These are phyloP conservation scores for Nymphalis urticae DNA, from an alignment of 2,888 invertebrate genomes.

Conservation along the genomic window DNA sequence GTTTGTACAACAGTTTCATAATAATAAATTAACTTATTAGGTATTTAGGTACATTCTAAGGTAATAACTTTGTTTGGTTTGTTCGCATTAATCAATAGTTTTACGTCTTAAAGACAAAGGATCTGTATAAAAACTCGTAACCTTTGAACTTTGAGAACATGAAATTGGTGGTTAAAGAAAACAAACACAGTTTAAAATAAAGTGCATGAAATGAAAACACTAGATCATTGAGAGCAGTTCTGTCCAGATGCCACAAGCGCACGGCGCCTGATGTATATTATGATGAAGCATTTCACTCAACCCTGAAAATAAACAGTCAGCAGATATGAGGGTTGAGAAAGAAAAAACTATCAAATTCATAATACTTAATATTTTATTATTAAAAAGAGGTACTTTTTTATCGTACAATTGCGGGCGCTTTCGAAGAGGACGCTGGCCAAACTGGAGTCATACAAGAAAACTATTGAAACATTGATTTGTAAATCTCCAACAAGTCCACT, in stretches of 20 bases:
- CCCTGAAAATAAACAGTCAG: slow-evolving; percentile 12
- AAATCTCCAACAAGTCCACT: too few relatives aligned
- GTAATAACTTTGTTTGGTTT: not conserved
- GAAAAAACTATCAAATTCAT: not conserved
- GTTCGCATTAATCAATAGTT: not conserved
- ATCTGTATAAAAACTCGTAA: too few relatives aligned
- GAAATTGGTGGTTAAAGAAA: slow-evolving; percentile 36
- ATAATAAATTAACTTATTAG: too few relatives aligned
- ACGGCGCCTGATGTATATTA: slow-evolving; percentile 50
- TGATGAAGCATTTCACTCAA: slow-evolving; percentile 62
- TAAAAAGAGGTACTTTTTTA: too few relatives aligned
- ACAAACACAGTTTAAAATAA: slow-evolving; percentile 55
- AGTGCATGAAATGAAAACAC: slow-evolving; percentile 65
- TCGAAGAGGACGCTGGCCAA: too few relatives aligned
- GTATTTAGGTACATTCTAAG: not conserved
- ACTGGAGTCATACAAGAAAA: too few relatives aligned
- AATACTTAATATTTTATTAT: too few relatives aligned
- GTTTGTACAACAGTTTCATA: too few relatives aligned
- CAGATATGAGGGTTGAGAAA: slow-evolving; percentile 10
- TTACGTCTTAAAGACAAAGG: not conserved
- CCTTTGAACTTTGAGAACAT: slow-evolving; percentile 8
- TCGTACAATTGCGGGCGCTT: too few relatives aligned
- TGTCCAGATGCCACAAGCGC: slow-evolving; percentile 67
- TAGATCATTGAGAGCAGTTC: slow-evolving; percentile 69
- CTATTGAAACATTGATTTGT: too few relatives aligned